Conservation (phyloP, 2,113 vertebrate genomes). For the Paradisaea rubra region DNA sequence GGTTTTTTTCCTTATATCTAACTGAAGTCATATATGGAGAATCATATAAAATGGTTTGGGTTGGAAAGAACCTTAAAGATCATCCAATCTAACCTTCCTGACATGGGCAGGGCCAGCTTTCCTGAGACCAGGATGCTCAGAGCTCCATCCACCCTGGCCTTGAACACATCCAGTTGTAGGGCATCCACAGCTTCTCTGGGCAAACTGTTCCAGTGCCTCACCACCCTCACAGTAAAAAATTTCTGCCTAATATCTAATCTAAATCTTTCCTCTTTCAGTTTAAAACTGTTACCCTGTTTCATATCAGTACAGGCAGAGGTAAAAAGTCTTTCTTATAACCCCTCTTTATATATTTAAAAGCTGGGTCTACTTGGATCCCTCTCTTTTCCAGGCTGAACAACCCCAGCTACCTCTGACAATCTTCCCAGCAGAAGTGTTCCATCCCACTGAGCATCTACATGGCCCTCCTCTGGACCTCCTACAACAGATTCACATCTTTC, state of each 20-base stretch:
- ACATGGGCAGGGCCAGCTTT: neutral
- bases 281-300: neutral
- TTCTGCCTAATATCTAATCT: neutral
- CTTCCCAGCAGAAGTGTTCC: rapidly evolving
- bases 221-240: neutral
- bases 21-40: neutral
- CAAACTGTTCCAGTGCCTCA: neutral
- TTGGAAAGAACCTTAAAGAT: neutral
- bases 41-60: neutral
- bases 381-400: neutral
- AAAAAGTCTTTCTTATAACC: neutral
- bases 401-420: neutral
- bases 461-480: rapidly evolving
- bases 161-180: neutral
- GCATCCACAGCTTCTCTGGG: neutral
- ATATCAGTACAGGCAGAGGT: rapidly evolving
- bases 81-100: neutral
- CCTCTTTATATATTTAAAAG: neutral
- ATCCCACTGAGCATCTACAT: rapidly evolving
- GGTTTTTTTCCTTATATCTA: neutral
- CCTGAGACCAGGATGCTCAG: neutral
- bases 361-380: rapidly evolving
- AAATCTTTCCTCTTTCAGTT: neutral
- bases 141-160: no score
- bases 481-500: rapidly evolving